Conservation (phyloP, 2,113 vertebrate species). For the Tiliqua scincoides region DNA sequence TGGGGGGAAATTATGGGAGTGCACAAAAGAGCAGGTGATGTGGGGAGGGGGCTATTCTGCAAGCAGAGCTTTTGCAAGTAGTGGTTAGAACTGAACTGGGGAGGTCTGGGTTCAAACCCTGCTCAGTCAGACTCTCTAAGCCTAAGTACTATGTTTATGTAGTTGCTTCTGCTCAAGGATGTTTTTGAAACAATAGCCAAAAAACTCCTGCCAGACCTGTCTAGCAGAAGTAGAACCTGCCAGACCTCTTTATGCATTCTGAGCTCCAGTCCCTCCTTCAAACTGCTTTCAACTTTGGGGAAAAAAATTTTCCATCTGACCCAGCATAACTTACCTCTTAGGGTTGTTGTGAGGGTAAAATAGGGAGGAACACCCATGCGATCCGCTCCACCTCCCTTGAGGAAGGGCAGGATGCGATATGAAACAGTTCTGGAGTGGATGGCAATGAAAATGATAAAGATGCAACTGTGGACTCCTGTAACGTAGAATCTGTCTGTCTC, state of each 20-base stretch:
- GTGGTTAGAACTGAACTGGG: not conserved
- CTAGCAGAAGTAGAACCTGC: not conserved
- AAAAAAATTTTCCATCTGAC: not conserved
- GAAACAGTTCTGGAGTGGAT: not conserved
- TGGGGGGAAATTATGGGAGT: too few species aligned
- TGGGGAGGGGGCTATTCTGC: not conserved
- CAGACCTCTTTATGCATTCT: too few species aligned
- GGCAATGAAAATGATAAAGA: not conserved
- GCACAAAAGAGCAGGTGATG: accelerated
- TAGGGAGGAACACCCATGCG: too few species aligned
- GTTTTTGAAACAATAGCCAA: not conserved
- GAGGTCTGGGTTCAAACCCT: not conserved
- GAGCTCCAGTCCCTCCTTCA: too few species aligned
- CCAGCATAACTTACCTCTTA: not conserved
- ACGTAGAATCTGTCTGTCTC: not conserved
- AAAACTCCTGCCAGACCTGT: not conserved
- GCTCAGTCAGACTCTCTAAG: not conserved
- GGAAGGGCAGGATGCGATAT: not conserved
- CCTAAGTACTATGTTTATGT: too few species aligned
- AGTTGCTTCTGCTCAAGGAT: not conserved
- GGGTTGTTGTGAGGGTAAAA: not conserved
- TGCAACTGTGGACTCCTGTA: too few species aligned
- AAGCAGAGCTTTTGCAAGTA: too few species aligned
- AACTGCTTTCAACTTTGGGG: too few species aligned
- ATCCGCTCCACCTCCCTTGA: not conserved